Percentiles rank a stretch among this genome's conserved stretches.
Conservation (phyloP, 2,797 vertebrate genomes). For the Botia kubotai region DNA sequence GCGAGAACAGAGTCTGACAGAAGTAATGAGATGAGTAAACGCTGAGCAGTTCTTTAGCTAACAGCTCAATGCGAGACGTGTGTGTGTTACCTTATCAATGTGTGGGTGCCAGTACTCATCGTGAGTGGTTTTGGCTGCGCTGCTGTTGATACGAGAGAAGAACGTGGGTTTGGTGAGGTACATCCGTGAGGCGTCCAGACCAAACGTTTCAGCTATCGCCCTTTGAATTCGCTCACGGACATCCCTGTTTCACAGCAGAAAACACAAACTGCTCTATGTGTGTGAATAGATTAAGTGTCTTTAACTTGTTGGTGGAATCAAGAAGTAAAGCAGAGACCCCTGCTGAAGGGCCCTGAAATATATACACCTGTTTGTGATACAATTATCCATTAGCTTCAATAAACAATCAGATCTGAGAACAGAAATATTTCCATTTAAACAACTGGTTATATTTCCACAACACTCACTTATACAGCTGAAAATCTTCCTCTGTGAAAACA, state of each 20-base stretch:
- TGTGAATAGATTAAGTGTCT: not conserved
- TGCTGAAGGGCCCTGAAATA: too few species aligned
- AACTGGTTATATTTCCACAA: not conserved
- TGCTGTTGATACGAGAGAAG: slow-evolving; percentile 97
- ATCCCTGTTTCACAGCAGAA: slow-evolving; percentile 70
- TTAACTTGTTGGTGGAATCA: too few species aligned
- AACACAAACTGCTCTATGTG: not conserved
- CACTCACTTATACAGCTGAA: slow-evolving; percentile 89
- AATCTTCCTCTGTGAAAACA: slow-evolving; percentile 90
- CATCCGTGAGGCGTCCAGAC: slow-evolving; percentile 79
- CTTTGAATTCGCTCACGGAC: slow-evolving; percentile 87
- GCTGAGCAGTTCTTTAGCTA: too few species aligned
- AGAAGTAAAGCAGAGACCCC: too few species aligned
- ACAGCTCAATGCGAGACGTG: not conserved
- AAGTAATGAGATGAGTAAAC: too few species aligned
- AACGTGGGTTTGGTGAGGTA: slow-evolving; percentile 97
- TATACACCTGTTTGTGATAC: too few species aligned
- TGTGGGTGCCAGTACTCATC: slow-evolving; percentile 98
- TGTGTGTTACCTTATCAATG: slow-evolving; percentile 87
- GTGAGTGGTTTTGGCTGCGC: slow-evolving; percentile 85
- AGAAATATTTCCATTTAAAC: too few species aligned
- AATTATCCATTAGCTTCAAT: too few species aligned
- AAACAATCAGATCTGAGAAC: too few species aligned
- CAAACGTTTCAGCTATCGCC: slow-evolving; percentile 84
- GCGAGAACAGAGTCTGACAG: not conserved